Evolutionary conservation across 2,888 invertebrate species (phyloP), one percentile per base, ranked within the genome.

Genomic region (Sarcophaga variegata): DNA sequence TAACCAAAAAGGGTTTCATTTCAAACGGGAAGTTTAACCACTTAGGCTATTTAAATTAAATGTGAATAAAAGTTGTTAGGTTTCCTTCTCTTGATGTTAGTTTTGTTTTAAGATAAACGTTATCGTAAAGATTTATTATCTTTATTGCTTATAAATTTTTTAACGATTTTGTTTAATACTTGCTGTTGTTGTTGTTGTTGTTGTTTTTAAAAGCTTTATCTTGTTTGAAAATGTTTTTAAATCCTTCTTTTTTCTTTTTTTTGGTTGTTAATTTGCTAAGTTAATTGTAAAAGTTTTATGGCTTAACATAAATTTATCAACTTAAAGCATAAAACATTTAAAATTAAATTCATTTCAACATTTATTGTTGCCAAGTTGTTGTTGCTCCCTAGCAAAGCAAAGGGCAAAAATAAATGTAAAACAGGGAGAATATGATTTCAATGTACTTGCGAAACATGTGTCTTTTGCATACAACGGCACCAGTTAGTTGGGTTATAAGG

Each of bases 181-280:
- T 63, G 12, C 6, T 62, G 6, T 70, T 20, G 60, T 54, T 64
- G 22, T 25, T 47, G 22, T 20, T 27, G 37, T 20, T 27, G 37
- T 64, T 45, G 25, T 59, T 25, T 47, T 62, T 66, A 75, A 81
- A 75, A 76, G 80, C 71, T 81, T 80, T 77, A 67, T 85, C 67
- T 64, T 70, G 75, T 64, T 81, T 62, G 22, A 47, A 25, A 76
- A 45, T 22, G 14, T 47, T 76, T 8, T 25, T 64, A 20, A 54
- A 37, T 0, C 37, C 37, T 37, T 37, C 1, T 37, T 37, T 37
- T 27, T 27, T 27, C 4, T 37, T 54, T 14, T 54, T 54, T 17
- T 4, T 54, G 3, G 2, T 3, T 37, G 37, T 17, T 54, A 54
- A 54, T 54, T 54, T 12, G 54, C 54, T 14, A 14, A 17, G 54